A percentile compares a stretch with the other conserved stretches of the same genome.
Evolutionary conservation across 2,888 invertebrate genomes (phyloP).

Genomic region (Tenthredo mesomela): DNA sequence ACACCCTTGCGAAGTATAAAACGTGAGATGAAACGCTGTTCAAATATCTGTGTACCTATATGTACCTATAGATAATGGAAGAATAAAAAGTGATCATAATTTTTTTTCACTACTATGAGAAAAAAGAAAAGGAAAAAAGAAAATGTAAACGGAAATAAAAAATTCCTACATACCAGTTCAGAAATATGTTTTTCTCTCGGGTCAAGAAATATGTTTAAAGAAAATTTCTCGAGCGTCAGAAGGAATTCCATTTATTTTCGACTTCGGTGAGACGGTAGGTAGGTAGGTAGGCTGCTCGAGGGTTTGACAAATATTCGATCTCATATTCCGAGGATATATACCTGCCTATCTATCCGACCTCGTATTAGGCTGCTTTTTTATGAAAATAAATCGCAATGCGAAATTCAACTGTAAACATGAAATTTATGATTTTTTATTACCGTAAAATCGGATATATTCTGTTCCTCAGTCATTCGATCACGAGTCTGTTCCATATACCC

Average conservation of each 20-base stretch:
- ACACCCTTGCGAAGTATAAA: not conserved
- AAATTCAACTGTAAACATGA: conserved; percentile 3
- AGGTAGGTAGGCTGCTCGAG: not conserved
- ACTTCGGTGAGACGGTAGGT: not conserved
- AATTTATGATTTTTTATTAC: conserved; percentile 3
- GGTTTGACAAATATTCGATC: conserved; percentile 3
- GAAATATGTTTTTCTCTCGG: not conserved
- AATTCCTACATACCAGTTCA: not conserved
- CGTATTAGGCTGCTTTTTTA: not conserved
- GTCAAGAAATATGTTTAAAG: not conserved
- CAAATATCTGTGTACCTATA: too few relatives aligned
- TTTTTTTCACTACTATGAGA: too few relatives aligned
- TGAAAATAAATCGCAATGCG: not conserved
- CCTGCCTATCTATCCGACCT: not conserved
- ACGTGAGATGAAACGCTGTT: not conserved
- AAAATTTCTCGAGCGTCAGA: not conserved
- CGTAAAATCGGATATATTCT: not conserved
- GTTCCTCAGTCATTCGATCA: not conserved
- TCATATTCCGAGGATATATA: not conserved
- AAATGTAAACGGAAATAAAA: not conserved
- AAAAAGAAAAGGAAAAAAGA: not conserved
- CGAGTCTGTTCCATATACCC: not conserved
- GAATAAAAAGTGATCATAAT: not conserved
- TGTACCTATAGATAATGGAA: not conserved
- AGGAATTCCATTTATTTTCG: not conserved